These are phyloP conservation scores for Pachydiplax longipennis DNA, from an alignment of 2,888 invertebrate species.

Conservation along the genomic window DNA sequence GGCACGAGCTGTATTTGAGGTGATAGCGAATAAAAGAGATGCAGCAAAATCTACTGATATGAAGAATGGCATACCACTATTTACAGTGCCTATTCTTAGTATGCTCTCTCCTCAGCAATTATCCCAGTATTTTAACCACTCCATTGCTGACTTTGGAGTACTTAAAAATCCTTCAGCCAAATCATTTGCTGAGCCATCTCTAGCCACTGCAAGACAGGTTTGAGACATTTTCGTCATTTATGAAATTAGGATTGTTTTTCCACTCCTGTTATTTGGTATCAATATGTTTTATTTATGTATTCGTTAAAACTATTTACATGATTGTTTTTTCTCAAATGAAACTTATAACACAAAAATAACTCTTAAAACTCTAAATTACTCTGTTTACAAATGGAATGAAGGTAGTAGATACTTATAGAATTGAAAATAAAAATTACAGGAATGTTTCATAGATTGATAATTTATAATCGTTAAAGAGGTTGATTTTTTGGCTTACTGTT, in stretches of 20 bases:
- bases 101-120: constrained; percentile 1
- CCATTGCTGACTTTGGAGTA: background rate
- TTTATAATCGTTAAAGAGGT: background rate
- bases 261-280: no score
- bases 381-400: no score
- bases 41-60: background rate
- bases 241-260: background rate
- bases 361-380: no score
- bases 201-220: constrained; percentile 17
- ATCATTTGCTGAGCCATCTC: background rate
- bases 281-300: no score
- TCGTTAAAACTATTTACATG: no score
- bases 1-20: constrained; percentile 13
- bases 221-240: background rate
- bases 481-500: no score
- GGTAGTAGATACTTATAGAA: no score
- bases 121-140: background rate
- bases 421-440: no score
- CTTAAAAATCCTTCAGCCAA: background rate
- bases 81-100: background rate
- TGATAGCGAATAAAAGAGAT: background rate
- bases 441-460: no score
- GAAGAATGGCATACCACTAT: background rate
- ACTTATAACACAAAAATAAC: no score
- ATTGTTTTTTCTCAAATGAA: no score